These are phyloP conservation scores for Pseudopodoces humilis DNA, from an alignment of 2,113 vertebrate species.

Conservation along the genomic window DNA sequence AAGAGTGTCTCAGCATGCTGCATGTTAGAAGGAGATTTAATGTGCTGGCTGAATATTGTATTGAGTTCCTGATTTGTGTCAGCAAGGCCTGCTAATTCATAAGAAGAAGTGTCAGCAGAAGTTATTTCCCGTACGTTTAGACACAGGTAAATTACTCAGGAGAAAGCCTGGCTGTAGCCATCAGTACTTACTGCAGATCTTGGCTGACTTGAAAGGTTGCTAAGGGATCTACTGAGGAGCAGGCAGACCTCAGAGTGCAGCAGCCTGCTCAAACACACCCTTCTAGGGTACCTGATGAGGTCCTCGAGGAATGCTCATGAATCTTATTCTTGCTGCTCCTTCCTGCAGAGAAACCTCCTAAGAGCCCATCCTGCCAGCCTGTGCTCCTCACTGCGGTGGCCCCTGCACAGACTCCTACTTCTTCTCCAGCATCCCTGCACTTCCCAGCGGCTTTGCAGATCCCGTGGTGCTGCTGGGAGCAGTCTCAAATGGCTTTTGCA, in stretches of 20 bases:
- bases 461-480: not conserved
- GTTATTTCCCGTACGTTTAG: not conserved
- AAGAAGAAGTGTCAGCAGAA: not conserved
- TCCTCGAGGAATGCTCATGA: rapidly evolving
- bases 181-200: not conserved
- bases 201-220: not conserved
- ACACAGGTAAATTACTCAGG: not conserved
- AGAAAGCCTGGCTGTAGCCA: not conserved
- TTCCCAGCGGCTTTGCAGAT: not conserved
- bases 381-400: not conserved
- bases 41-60: conserved; percentile 14
- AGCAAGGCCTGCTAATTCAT: conserved; percentile 30
- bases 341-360: not conserved
- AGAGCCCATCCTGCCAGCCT: not conserved
- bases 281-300: not conserved
- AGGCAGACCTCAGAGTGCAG: not conserved
- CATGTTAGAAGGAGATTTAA: not conserved
- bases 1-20: not conserved
- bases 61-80: conserved; percentile 31
- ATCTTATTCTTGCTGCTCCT: not conserved
- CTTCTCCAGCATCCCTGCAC: not conserved
- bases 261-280: not conserved
- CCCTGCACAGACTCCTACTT: not conserved
- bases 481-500: not conserved
- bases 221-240: not conserved